These are phyloP conservation scores for Ctenoplectra terminalis DNA, from an alignment of 1,140 invertebrate genomes.

Conservation along the genomic window DNA sequence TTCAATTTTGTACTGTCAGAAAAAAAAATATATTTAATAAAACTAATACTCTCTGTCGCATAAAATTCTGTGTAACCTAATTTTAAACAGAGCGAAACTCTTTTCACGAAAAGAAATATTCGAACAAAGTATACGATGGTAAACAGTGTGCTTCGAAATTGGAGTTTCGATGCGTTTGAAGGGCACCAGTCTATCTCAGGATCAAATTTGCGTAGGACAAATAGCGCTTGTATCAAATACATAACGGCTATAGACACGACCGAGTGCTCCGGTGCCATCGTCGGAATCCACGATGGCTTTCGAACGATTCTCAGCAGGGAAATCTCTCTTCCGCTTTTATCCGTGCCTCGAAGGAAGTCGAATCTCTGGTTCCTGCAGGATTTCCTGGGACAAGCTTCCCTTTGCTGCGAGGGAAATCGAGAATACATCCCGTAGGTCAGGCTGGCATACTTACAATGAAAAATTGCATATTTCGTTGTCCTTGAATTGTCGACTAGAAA, in stretches of 20 bases:
- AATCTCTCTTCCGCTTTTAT: constrained; percentile 38
- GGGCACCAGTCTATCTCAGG: constrained; percentile 10
- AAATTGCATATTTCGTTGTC: constrained; percentile 30
- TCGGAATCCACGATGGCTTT: constrained; percentile 15
- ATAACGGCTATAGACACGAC: constrained; percentile 4
- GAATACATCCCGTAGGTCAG: constrained; percentile 22
- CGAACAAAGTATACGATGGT: too few species aligned
- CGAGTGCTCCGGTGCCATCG: constrained; percentile 2
- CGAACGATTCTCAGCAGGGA: constrained; percentile 36
- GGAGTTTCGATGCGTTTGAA: constrained; percentile 5
- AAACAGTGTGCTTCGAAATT: constrained; percentile 16
- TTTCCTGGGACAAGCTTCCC: constrained; percentile 46
- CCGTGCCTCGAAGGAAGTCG: constrained; percentile 20
- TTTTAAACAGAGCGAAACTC: not conserved
- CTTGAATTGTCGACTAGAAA: not conserved
- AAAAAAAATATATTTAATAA: too few species aligned
- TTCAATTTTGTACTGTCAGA: too few species aligned
- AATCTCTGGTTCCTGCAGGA: constrained; percentile 30
- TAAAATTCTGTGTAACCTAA: not conserved
- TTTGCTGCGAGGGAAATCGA: constrained; percentile 33
- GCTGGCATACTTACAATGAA: not conserved
- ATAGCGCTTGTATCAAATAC: constrained; percentile 38
- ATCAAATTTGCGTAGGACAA: constrained; percentile 49
- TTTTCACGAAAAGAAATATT: not conserved
- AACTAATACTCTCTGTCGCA: too few species aligned